Percentiles rank a stretch among this genome's conserved stretches.
Conservation (phyloP, 2,113 vertebrate genomes). For the Bambusicola thoracicus region DNA sequence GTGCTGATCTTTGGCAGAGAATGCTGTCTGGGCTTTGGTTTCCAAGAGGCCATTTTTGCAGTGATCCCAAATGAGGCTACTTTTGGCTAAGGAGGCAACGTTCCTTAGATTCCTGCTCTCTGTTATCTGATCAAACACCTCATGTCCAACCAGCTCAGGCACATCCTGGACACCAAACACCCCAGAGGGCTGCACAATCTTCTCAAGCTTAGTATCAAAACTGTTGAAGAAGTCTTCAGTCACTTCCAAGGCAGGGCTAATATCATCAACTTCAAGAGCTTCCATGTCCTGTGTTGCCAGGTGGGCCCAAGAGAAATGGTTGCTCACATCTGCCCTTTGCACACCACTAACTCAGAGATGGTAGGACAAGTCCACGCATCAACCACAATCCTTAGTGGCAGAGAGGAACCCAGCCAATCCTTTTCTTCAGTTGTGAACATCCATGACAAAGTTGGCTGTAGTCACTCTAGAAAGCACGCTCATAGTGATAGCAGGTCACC, state of each 20-base stretch:
- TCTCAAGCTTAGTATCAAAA: constrained; percentile 83
- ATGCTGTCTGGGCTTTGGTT: constrained; percentile 78
- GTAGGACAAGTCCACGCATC: not conserved
- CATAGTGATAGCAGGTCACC: constrained; percentile 3
- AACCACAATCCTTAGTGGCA: not conserved
- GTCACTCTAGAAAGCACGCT: not conserved
- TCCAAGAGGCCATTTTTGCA: constrained; percentile 80
- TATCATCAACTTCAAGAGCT: constrained; percentile 92
- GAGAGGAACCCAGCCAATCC: not conserved
- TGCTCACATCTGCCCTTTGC: not conserved
- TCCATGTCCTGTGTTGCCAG: constrained; percentile 79
- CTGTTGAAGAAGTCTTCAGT: constrained; percentile 94
- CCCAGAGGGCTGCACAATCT: constrained; percentile 78
- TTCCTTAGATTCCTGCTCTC: constrained; percentile 77
- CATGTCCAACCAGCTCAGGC: constrained; percentile 80
- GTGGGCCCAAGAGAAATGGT: not conserved
- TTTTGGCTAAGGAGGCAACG: constrained; percentile 60
- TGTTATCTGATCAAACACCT: constrained; percentile 70
- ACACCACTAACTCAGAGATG: not conserved
- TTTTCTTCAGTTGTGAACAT: not conserved
- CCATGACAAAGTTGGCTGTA: not conserved
- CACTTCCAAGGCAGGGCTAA: constrained; percentile 96
- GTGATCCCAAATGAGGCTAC: constrained; percentile 84
- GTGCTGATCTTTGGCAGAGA: constrained; percentile 84
- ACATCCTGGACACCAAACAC: constrained; percentile 84